These are phyloP conservation scores for Palythoa grandiflora DNA, from an alignment of 92 coral and sea anemone genomes.

Conservation along the genomic window DNA sequence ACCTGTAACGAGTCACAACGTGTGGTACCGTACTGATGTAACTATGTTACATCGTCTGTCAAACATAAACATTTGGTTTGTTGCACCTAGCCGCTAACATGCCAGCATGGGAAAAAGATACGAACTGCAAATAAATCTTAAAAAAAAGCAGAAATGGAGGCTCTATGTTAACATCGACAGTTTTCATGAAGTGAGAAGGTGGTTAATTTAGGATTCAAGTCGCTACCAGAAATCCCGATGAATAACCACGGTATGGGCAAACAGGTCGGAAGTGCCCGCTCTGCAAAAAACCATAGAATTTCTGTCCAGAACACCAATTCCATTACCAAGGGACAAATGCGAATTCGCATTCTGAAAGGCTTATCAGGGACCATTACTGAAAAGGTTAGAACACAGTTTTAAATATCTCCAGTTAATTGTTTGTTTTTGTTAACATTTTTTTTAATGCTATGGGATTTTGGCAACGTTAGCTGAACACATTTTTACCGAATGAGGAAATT, in stretches of 20 bases:
- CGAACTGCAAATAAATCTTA: background rate
- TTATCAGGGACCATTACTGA: constrained; percentile 66
- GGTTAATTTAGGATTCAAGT: background rate
- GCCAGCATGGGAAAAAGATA: background rate
- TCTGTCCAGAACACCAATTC: constrained; percentile 79
- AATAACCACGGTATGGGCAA: constrained; percentile 38
- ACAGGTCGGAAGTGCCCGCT: constrained; percentile 20
- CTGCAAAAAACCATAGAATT: constrained; percentile 65
- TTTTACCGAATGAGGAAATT: background rate
- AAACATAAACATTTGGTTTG: constrained; percentile 27
- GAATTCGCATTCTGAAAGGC: constrained; percentile 83
- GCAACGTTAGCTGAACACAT: background rate
- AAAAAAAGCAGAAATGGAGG: background rate
- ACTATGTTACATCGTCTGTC: constrained; percentile 19
- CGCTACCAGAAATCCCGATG: background rate
- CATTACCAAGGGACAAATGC: constrained; percentile 80
- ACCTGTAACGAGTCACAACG: background rate
- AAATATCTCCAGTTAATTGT: background rate
- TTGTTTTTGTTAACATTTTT: background rate
- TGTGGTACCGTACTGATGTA: background rate
- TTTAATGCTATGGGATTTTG: background rate
- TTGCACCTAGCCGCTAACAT: background rate
- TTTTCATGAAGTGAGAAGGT: background rate
- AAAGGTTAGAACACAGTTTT: constrained; percentile 50
- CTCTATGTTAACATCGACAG: background rate